phyloP scores from a whole-genome alignment of 1,140 invertebrate genomes.

The Phymorhynchus buccinoides region DNA sequence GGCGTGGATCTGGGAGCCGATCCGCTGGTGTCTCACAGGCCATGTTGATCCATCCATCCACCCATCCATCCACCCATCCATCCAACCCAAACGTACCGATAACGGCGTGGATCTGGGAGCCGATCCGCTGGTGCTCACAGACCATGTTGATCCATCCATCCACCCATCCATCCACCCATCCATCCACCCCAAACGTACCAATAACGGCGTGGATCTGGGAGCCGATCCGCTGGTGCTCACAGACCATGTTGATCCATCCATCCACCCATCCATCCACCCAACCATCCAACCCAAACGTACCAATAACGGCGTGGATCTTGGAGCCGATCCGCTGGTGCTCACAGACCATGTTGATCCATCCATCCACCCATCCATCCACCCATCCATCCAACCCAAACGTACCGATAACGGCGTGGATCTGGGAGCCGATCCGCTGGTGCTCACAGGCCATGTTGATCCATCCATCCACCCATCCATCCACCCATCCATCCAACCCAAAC shows the following conservation, averaged over 20 bases:
- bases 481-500: too few species aligned
- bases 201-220: conserved; percentile 7
- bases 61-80: too few species aligned
- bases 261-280: too few species aligned
- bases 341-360: background rate
- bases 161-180: background rate
- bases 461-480: too few species aligned
- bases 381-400: background rate
- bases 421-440: background rate
- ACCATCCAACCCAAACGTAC: too few species aligned
- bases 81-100: too few species aligned
- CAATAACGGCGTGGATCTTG: too few species aligned
- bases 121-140: too few species aligned
- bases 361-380: background rate
- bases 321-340: too few species aligned
- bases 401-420: conserved; percentile 16
- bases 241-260: background rate
- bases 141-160: background rate
- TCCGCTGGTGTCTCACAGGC: background rate
- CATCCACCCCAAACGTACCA: background rate
- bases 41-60: background rate
- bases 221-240: background rate
- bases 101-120: too few species aligned
- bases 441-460: background rate
- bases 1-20: background rate